Base-by-base conservation (phyloP, 2,113 vertebrate species). In the Atractosteus spatula region DNA sequence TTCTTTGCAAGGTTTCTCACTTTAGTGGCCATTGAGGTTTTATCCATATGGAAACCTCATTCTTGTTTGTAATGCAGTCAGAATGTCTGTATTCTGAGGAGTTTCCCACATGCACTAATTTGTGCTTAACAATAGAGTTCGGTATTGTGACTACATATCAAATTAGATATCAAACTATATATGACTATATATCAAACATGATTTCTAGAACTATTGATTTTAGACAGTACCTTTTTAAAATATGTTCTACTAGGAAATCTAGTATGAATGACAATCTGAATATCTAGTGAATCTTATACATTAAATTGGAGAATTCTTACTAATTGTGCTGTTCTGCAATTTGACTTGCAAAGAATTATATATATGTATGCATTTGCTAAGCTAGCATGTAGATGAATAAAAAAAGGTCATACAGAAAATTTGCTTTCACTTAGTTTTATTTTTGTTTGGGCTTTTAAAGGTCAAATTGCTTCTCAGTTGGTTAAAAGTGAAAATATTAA, bases 191-290 rank as follows among this genome's bases (percentile, higher is more conserved):
- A 68, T 68, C 51, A 68, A 68, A 55, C 66, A 0, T 68, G 51
- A 68, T 68, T 68, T 68, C 66, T 54, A 47, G 17, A 47, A 47
- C 66, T 68, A 68, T 68, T 68, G 66, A 68, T 68, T 68, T 55
- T 68, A 29, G 45, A 55, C 17, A 41, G 66, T 47, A 55, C 16
- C 45, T 55, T 54, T 29, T 68, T 68, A 16, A 68, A 41, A 68
- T 55, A 41, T 68, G 16, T 55, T 45, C 51, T n/a, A 41, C 66
- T 44, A 16, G 64, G 64, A 42, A 66, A n/a, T 14, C 42, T 7
- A 29, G 66, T 11, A 54, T 41, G 66, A 13, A 55, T 51, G 66
- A 8, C 11, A 47, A 68, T 41, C 45, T 54, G 47, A 47, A 17
- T 41, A 12, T 54, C 66, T 54, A 55, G 29, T 54, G 66, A 68